Evolutionary conservation across 2,797 vertebrate species (phyloP), one percentile per base, ranked within the genome.

Genomic region (Orientallactaga sibirica): DNA sequence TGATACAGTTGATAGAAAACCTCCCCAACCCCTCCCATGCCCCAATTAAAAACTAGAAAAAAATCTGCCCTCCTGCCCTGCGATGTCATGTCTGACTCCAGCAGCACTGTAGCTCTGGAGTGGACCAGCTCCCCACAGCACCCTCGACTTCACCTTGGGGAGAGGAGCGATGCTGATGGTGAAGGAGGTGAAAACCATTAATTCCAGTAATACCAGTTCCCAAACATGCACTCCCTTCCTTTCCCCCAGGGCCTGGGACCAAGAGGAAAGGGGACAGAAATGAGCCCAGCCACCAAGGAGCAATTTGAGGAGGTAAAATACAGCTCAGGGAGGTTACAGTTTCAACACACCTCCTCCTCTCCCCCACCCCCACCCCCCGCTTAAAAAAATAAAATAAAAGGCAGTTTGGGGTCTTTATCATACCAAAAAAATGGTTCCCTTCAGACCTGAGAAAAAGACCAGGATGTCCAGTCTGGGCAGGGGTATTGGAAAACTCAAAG

Each of bases 21-120:
- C 79, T 91, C 79, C 97, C 96, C 19, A 76, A 2, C 18, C 91
- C 93, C 55, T 43, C 78, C 88, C 89, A 82, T 33, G 80, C 52
- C 96, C 95, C 91, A 92, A 74, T 96, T 97, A 97, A 96, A 96
- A 97, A 97, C 96, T 97, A 96, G 96, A 97, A 97, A 97, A 96
- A 97, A 95, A 64, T 92, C 94, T 93, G 83, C 75, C 94, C 95
- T 91, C 95, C 94, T 92, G 94, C 93, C 95, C 92, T 93, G 68
- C 7, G 12, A 91, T 78, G 80, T 84, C 84, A 73, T 4, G 71
- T 27, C 85, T 86, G 92, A 88, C 82, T 68, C 87, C 87, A 84
- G 48, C 0, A 82, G 78, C 88, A 86, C 66, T 86, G 83, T 14
- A 14, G 83, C 84, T 74, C 90, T 73, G 27, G 87, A 88, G 73